Evolutionary conservation across 1,140 invertebrate genomes (phyloP), one percentile per base, ranked within the genome.

Genomic region (Pogonus chalceus): DNA sequence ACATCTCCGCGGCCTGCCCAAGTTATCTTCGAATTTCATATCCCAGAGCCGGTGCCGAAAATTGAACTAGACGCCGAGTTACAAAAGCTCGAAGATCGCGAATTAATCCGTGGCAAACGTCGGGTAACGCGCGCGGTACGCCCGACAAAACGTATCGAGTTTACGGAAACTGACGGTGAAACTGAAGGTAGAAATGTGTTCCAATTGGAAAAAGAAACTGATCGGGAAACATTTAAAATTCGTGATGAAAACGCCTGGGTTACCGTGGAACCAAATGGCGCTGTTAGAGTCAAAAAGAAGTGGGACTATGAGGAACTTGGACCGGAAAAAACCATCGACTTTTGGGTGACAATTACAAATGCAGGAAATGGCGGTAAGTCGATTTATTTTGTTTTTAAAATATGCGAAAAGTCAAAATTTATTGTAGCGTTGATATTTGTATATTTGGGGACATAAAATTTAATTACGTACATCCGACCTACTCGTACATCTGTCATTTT

Each of bases 281-380:
- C 90, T 23, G 91, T 96, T 55, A 82, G 85, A 62, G 90, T 96
- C 31, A 93, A 92, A 72, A 90, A 92, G 79, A 92, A 92, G 78
- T 96, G 92, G 92, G 91, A 96, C 76, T 96, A 92, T 70, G 92
- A 96, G 66, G 90, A 94, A 63, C 70, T 96, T 2, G 91, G 90
- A n/a, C 89, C 90, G 0, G 92, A 95, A 71, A 96, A 96, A 70
- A 93, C 89, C 1, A 94, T 95, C 62, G 92, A 95, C 68, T 95
- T 96, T 72, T 95, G 91, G 91, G 91, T 96, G 14, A 93, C 88
- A 22, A 93, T 94, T 61, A 90, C 87, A 10, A 93, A 93, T 70
- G 79, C 84, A 64, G 87, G 87, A 75, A 85, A 84, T 70, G 83
- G 83, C 76, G 85, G 85, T 88, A 72, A 84, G 84, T 79, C 22